Evolutionary conservation across 2,888 invertebrate genomes (phyloP).

Genomic region (Parnassius smintheus): DNA sequence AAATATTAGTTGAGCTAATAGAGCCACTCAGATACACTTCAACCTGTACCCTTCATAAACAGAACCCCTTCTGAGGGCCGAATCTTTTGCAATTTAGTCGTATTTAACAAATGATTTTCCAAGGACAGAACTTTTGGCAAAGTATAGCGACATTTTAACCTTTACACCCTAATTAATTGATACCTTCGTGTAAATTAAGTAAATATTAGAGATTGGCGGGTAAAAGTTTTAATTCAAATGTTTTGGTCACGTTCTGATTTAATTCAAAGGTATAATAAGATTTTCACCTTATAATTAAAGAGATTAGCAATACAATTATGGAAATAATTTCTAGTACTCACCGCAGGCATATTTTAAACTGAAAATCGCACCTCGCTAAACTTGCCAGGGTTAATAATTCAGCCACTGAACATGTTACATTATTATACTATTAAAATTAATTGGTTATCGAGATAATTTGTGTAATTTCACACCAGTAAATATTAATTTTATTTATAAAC

Average conservation of each 20-base stretch:
- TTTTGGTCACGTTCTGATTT: conserved; percentile 1
- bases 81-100: conserved; percentile 66
- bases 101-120: conserved; percentile 73
- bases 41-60: conserved; percentile 70
- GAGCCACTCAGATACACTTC: conserved; percentile 71
- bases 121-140: conserved; percentile 54
- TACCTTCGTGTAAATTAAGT: not conserved
- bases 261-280: conserved; percentile 4
- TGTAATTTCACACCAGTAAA: too few species aligned
- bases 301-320: not conserved
- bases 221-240: conserved; percentile 8
- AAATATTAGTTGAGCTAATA: conserved; percentile 79
- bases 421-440: too few species aligned
- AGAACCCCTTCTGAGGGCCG: conserved; percentile 67
- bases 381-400: not conserved
- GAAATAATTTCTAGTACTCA: not conserved
- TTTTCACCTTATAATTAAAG: conserved; percentile 1
- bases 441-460: too few species aligned
- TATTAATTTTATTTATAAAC: too few species aligned
- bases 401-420: not conserved
- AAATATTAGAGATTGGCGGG: not conserved
- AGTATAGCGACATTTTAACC: conserved; percentile 52
- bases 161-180: conserved; percentile 18
- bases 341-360: not conserved
- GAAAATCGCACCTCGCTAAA: not conserved